Conservation (phyloP, 2,888 invertebrate genomes). For the Brenthis daphne region DNA sequence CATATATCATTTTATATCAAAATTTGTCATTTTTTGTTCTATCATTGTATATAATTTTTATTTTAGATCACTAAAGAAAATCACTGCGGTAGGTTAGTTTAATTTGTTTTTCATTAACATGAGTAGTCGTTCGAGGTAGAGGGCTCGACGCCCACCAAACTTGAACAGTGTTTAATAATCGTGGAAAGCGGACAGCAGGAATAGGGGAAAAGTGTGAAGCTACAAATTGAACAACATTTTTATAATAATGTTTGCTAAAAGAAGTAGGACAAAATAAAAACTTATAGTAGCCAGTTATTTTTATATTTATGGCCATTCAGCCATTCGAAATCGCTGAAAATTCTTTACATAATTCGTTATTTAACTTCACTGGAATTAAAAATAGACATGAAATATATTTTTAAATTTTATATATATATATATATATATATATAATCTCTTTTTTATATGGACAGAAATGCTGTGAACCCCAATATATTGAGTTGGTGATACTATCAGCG, state of each 20-base stretch:
- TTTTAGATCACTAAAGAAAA: not conserved
- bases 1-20: no score
- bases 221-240: no score
- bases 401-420: not conserved
- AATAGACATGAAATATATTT: no score
- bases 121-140: conserved; percentile 3
- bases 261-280: not conserved
- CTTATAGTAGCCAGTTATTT: conserved; percentile 2
- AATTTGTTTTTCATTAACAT: not conserved
- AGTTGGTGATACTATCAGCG: conserved; percentile 55
- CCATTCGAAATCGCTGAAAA: conserved; percentile 3
- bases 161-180: no score
- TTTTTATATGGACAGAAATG: not conserved
- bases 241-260: conserved; percentile 6
- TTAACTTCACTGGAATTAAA: not conserved
- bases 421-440: not conserved
- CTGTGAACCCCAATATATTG: not conserved
- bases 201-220: no score
- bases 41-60: not conserved
- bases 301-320: not conserved
- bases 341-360: conserved; percentile 8
- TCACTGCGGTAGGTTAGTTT: conserved; percentile 3
- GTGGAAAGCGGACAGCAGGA: no score
- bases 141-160: no score
- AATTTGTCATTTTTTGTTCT: no score